A percentile compares a stretch with the other conserved stretches of the same genome.
Conservation (phyloP, 2,113 vertebrate genomes). For the Eubucco bourcierii region DNA sequence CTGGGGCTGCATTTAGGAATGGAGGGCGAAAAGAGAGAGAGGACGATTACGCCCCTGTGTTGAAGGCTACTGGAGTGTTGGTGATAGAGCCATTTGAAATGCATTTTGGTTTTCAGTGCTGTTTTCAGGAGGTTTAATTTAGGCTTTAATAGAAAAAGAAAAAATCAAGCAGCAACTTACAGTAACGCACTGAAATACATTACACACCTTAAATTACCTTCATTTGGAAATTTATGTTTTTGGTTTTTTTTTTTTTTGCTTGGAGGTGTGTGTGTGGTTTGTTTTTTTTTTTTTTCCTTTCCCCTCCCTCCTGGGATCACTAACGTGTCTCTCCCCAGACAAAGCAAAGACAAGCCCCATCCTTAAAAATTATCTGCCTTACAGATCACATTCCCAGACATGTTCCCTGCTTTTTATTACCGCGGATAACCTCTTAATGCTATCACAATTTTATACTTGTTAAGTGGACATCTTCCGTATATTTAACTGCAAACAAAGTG, state of each 20-base stretch:
- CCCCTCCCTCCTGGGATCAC: constrained; percentile 47
- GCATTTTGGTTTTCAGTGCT: constrained; percentile 49
- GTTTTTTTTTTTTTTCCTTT: neutral
- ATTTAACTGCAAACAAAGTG: constrained; percentile 60
- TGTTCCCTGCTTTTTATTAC: constrained; percentile 71
- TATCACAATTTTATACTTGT: constrained; percentile 73
- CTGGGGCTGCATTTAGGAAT: neutral
- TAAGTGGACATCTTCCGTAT: constrained; percentile 70
- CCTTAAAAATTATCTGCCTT: constrained; percentile 76
- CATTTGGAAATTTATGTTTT: constrained; percentile 55
- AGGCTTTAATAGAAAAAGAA: constrained; percentile 64
- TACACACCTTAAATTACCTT: constrained; percentile 71
- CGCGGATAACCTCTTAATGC: constrained; percentile 75
- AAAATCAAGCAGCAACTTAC: constrained; percentile 67
- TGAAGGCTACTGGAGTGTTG: neutral
- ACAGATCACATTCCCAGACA: constrained; percentile 76
- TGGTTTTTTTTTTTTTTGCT: no score
- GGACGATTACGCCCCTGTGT: neutral
- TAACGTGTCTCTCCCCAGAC: constrained; percentile 48
- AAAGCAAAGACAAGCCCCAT: constrained; percentile 70
- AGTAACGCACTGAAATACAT: constrained; percentile 59
- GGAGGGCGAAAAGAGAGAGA: neutral
- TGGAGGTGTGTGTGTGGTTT: neutral
- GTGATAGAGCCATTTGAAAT: constrained; percentile 42
- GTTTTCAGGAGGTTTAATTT: constrained; percentile 71